Evolutionary conservation across 1,140 invertebrate species (phyloP), one percentile per base, ranked within the genome.

Genomic region (Dendrolimus kikuchii): DNA sequence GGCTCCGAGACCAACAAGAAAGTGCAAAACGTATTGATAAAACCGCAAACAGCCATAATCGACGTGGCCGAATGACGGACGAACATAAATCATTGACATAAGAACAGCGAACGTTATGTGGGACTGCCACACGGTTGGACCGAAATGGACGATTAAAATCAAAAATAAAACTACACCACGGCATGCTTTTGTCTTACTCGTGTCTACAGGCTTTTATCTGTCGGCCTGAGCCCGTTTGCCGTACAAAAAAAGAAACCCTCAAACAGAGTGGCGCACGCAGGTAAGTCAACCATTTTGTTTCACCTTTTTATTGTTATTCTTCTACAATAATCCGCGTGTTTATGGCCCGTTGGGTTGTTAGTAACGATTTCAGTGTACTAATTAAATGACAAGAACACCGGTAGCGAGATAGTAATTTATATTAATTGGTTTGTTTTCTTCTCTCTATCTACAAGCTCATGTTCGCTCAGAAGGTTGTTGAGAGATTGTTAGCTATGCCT

Each of bases 311-410:
- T 72, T 71, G 67, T 77, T 69, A 64, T 65, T 61, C 64, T 73
- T 79, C 67, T 81, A 74, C 65, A 75, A 80, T 81, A 81, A 79
- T 79, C 76, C 66, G 67, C 76, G 73, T 75, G 73, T 83, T 79
- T 78, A 82, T 73, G 61, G 72, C 74, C 75, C 79, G 78, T 79
- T 74, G 74, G 60, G 64, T 57, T 66, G 67, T 73, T 72, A 78
- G 76, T 79, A 71, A 70, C 67, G 66, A 71, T 57, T 54, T 23
- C 59, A 45, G 62, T 54, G 66, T 58, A 72, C 71, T 80, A 82
- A 80, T 82, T 76, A 75, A 67, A 65, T 64, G 62, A 57, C 59
- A 62, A 51, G 63, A 69, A 74, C 64, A 67, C 65, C 69, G 60
- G 74, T 74, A 71, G 77, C 73, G 68, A 68, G 65, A 74, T 71